Evolutionary conservation across 1,140 invertebrate genomes (phyloP), one percentile per base, ranked within the genome.

Genomic region (Polypedilum vanderplanki): DNA sequence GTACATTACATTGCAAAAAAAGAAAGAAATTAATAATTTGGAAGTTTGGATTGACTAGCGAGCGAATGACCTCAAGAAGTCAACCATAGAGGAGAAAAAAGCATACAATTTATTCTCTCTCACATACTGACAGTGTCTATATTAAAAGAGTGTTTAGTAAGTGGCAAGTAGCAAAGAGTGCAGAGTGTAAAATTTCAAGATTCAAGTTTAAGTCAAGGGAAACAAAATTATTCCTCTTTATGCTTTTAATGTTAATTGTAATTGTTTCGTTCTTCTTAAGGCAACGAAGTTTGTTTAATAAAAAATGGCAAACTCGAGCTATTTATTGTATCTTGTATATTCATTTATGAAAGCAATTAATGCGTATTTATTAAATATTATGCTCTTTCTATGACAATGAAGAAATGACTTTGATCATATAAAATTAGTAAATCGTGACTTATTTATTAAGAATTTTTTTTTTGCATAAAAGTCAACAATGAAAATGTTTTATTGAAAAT

Each of bases 151-250:
- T 57, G 12, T 3, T 12, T 57, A 15, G 41, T 46, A 57, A 57
- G 46, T 33, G 24, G 24, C 24, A 33, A 15, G 46, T n/a, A 57
- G n/a, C 4, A 57, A 57, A 57, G 10, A 57, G 46, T n/a, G 12
- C 12, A n/a, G 46, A 12, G 46, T n/a, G 46, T 57, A 15, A 33
- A 57, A 57, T 57, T 57, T 57, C 12, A 57, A 57, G n/a, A n/a
- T 57, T 57, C 46, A 57, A 57, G 46, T 57, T 57, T 57, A 57
- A 57, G 46, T 57, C 46, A 57, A 57, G 46, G 46, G 46, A n/a
- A 57, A n/a, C 46, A 57, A n/a, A n/a, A 12, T 57, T n/a, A 57
- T 57, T 57, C 46, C 46, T 57, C n/a, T 57, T 4, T 57, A 57
- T 12, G 46, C 12, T 57, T 57, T 57, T 57, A 57, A 57, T 57